Base-by-base conservation (phyloP, 2,888 invertebrate species). In the Spilarctia lutea region DNA sequence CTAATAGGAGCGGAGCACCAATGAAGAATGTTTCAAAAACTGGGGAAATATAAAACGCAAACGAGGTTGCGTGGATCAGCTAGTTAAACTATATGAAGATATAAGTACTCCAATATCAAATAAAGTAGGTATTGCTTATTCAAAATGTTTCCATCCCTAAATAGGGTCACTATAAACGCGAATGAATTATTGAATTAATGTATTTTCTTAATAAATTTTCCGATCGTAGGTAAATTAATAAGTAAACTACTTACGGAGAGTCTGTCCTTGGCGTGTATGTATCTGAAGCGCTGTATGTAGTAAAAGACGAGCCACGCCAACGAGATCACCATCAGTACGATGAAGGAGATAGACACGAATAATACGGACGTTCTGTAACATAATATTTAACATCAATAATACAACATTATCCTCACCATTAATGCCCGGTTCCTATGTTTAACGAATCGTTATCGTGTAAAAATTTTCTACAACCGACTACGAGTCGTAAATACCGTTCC, bases 291-390 rank as follows among this genome's bases (percentile, higher is more conserved):
- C 94, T 99, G 99, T 72, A 99, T 98, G 93, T 99, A 99, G 96
- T 99, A 99, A 96, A 99, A 99, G 78, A 99, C 98, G 65, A 99
- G 97, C 99, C 99, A 99, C 35, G 99, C 98, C 86, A 99, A 96
- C 2, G 99, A 99, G 83, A 99, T 99, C 86, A 99, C 97, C 98
- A 99, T 99, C 85, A 99, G 96, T 78, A 99, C 98, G 85, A 99
- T 98, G 96, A 99, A 99, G 2, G 99, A 99, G 84, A 99, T 98
- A 80, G 99, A 99, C 75, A 99, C 99, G 94, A 99, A 99, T 84
- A 99, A 96, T 87, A 99, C 99, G 2, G 99, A 98, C 18, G 99
- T 99, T 91, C 98, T 98, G 96, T 1, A 96, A 86, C 65, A 81
- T 30, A 78, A 75, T 68, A n/a, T n/a, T n/a, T n/a, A 45, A 79